These are phyloP conservation scores for Ectemnius lituratus DNA, from an alignment of 2,888 invertebrate genomes.

Conservation along the genomic window DNA sequence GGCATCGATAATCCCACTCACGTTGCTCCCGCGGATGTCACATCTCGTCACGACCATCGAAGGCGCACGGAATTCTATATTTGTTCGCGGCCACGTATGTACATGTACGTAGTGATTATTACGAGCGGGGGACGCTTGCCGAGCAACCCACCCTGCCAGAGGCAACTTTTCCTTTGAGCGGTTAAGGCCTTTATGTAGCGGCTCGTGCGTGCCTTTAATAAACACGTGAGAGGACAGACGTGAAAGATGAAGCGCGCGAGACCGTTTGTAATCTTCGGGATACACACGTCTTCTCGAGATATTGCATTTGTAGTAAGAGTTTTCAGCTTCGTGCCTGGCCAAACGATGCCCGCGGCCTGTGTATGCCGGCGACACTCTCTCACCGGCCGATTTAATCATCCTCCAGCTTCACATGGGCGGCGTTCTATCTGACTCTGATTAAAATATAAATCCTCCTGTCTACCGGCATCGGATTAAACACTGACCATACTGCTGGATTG, in stretches of 20 bases:
- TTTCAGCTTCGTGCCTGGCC: neutral
- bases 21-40: constrained; percentile 58
- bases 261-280: no score
- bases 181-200: neutral
- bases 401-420: constrained; percentile 35
- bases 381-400: constrained; percentile 55
- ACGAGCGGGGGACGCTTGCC: constrained; percentile 32
- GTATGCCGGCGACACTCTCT: neutral
- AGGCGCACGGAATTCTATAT: constrained; percentile 43
- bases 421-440: constrained; percentile 51
- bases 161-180: constrained; percentile 1
- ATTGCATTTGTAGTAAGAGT: neutral
- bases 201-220: neutral
- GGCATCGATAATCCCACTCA: constrained; percentile 36
- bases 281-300: no score
- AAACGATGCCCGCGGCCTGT: neutral
- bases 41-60: constrained; percentile 41
- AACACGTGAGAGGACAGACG: no score
- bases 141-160: constrained; percentile 13
- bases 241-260: no score
- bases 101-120: constrained; percentile 30
- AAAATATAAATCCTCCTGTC: constrained; percentile 63
- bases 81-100: constrained; percentile 29
- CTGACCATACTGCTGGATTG: constrained; percentile 21
- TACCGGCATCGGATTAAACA: constrained; percentile 53